Percentiles rank a stretch among this genome's conserved stretches.
phyloP scores from a whole-genome alignment of 2,888 invertebrate species.

The Anagyrus pseudococci region DNA sequence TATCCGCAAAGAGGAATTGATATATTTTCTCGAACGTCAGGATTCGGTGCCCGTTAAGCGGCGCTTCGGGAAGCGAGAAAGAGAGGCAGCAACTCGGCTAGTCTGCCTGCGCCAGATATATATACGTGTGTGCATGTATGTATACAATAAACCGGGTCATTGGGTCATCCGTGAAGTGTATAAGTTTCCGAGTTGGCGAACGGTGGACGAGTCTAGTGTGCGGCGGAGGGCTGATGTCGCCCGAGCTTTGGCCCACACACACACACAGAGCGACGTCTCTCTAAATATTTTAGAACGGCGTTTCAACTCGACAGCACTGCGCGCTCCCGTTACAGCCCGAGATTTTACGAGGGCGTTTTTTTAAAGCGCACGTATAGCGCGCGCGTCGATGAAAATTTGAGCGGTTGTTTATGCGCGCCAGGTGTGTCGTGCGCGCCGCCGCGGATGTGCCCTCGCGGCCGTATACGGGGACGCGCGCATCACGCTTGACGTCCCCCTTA shows the following conservation, averaged over 20 bases:
- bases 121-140: neutral
- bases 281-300: neutral
- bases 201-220: neutral
- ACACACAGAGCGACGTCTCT: no score
- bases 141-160: conserved; percentile 5
- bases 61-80: no score
- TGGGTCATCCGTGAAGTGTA: neutral
- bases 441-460: neutral
- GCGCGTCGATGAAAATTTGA: neutral
- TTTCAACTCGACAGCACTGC: neutral
- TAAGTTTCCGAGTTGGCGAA: neutral
- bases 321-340: neutral
- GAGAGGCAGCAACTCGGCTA: no score
- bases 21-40: no score
- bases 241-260: no score
- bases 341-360: neutral
- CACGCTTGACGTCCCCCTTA: neutral
- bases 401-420: no score
- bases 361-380: neutral
- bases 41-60: no score
- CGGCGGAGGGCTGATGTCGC: no score
- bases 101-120: no score
- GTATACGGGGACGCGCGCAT: neutral
- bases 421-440: no score
- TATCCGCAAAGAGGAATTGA: no score